Conservation (phyloP, 2,113 vertebrate species). For the Isichthys henryi region DNA sequence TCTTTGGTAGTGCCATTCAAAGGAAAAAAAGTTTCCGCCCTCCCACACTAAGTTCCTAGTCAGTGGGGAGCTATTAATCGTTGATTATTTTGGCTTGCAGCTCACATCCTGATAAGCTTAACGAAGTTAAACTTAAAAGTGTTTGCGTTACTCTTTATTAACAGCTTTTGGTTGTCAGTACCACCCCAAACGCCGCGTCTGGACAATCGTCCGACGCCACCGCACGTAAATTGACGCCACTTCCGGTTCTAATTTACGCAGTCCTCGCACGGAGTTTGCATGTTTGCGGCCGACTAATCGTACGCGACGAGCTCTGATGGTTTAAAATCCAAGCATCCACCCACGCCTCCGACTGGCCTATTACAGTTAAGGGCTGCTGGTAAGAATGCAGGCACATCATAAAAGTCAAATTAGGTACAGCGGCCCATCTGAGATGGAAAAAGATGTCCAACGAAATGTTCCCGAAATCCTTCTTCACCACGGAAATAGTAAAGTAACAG, state of each 20-base stretch:
- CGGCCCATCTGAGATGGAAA: not conserved
- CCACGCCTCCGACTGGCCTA: not conserved
- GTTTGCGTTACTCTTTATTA: not conserved
- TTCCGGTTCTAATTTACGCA: constrained; percentile 7
- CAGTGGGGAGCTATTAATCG: not conserved
- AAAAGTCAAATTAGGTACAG: not conserved
- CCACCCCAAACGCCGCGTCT: not conserved
- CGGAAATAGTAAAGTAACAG: not conserved
- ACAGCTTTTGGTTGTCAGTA: not conserved
- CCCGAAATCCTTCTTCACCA: not conserved
- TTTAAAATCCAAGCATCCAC: not conserved
- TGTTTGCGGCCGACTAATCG: not conserved
- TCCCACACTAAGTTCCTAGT: not conserved
- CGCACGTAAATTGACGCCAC: constrained; percentile 14
- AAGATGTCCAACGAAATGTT: not conserved
- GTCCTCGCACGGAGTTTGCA: not conserved
- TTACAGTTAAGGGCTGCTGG: not conserved
- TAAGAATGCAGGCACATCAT: not conserved
- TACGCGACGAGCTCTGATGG: not conserved
- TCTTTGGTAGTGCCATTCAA: constrained; percentile 12
- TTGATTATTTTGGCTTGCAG: not conserved
- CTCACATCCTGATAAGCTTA: not conserved
- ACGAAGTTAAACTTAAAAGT: not conserved
- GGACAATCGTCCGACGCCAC: not conserved
- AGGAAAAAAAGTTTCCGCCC: not conserved